Conservation (phyloP, 2,888 invertebrate species). For the Pseudeuparius sepicola region DNA sequence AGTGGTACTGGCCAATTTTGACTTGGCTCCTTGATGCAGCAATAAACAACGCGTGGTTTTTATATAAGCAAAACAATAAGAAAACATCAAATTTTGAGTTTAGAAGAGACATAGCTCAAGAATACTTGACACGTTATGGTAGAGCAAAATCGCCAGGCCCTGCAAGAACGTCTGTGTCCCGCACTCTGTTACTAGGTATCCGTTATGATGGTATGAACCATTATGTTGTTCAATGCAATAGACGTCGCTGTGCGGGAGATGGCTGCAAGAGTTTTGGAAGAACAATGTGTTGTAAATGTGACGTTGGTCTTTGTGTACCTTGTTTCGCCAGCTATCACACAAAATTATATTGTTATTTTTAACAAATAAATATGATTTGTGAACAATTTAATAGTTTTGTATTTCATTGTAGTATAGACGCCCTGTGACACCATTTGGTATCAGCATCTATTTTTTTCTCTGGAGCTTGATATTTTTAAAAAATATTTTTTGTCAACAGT, state of each 20-base stretch:
- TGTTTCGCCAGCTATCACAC: slow-evolving; percentile 15
- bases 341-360: slow-evolving; percentile 4
- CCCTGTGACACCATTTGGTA: slow-evolving; percentile 1
- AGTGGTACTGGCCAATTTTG: slow-evolving; percentile 15
- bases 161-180: slow-evolving; percentile 3
- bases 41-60: slow-evolving; percentile 17
- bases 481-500: not conserved
- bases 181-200: slow-evolving; percentile 5
- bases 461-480: slow-evolving; percentile 1
- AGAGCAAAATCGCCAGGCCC: slow-evolving; percentile 11
- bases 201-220: slow-evolving; percentile 1
- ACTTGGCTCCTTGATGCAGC: slow-evolving; percentile 14
- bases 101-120: slow-evolving; percentile 9
- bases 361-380: not conserved
- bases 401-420: not conserved
- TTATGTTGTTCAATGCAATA: slow-evolving; percentile 6
- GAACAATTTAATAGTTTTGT: not conserved
- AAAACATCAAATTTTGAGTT: slow-evolving; percentile 15
- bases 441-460: not conserved
- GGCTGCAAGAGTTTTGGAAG: slow-evolving; percentile 16
- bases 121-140: slow-evolving; percentile 12
- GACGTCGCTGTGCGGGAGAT: slow-evolving; percentile 22
- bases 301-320: slow-evolving; percentile 20
- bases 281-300: slow-evolving; percentile 22
- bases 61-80: slow-evolving; percentile 10